phyloP scores from a whole-genome alignment of 2,113 vertebrate genomes.

The Ctenodactylus gundi region DNA sequence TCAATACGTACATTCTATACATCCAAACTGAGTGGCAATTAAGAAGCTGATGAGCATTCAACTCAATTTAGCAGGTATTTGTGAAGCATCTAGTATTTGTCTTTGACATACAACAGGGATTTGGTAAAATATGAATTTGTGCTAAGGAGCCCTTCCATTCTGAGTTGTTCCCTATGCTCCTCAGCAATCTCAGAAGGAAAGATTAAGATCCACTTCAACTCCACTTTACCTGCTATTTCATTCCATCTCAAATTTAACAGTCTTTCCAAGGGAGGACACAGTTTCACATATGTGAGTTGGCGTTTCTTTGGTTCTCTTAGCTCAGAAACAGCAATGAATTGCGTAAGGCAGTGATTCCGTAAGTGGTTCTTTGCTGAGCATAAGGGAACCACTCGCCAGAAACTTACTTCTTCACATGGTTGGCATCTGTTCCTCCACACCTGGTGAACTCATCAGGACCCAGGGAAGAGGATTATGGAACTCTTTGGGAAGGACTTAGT shows the following conservation, averaged over 20 bases:
- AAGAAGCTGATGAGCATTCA: neutral
- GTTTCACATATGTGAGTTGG: neutral
- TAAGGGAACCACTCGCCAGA: neutral
- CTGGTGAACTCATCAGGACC: neutral
- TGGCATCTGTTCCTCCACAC: neutral
- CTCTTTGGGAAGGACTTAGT: neutral
- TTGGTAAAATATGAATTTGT: neutral
- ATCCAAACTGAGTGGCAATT: neutral
- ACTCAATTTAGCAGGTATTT: neutral
- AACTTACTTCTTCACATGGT: fast-evolving
- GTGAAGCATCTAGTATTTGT: neutral
- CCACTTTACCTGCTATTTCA: neutral
- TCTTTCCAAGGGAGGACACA: neutral
- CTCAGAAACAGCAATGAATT: neutral
- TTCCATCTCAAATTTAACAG: neutral
- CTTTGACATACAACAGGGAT: neutral
- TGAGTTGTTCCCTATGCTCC: neutral
- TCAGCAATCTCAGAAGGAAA: neutral
- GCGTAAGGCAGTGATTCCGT: neutral
- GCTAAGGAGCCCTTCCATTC: neutral
- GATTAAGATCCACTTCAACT: neutral
- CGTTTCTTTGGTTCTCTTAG: neutral
- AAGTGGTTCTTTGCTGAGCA: neutral
- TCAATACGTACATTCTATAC: neutral
- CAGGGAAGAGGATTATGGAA: neutral